Evolutionary conservation across 2,888 invertebrate species (phyloP), one percentile per base, ranked within the genome.

Genomic region (Drosophila buzzatii): DNA sequence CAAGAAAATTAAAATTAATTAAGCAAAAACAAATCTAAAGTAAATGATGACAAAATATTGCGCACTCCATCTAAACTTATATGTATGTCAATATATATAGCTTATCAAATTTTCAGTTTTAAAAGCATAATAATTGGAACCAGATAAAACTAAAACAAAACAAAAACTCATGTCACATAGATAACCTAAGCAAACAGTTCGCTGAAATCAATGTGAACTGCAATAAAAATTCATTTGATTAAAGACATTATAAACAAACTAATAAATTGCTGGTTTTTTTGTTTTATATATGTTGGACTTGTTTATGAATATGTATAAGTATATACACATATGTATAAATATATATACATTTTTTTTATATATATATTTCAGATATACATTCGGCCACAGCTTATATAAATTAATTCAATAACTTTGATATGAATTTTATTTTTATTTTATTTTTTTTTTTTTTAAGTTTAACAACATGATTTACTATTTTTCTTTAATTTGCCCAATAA

Each of bases 141-240:
- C n/a, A 58, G 51, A 55, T 67, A 37, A 14, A 66, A 67, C 8
- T 9, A 23, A 63, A 62, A 53, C 31, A 31, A 55, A 55, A 55
- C n/a, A 7, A 12, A 53, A 35, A 55, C 72, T 73, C 66, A 67
- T 80, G 61, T 73, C 76, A 74, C 55, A 55, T 60, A 78, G 53
- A 57, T 18, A 58, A 35, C 12, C 58, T 67, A 68, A 65, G 51
- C 44, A 51, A 63, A 44, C 63, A 69, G 45, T 63, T 73, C 60
- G 60, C 65, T 27, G 41, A 33, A 18, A 49, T 51, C 57, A 37
- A 65, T 31, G 51, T 52, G 78, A 81, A 49, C 70, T 66, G 66
- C 53, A 79, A 76, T 70, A 77, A 73, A 73, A 51, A 60, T 67
- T 66, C 41, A 74, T 73, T 79, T 74, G 69, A 79, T 66, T 81